These are phyloP conservation scores for Aulostomus chinensis DNA, from an alignment of 2,797 vertebrate genomes.

Conservation along the genomic window DNA sequence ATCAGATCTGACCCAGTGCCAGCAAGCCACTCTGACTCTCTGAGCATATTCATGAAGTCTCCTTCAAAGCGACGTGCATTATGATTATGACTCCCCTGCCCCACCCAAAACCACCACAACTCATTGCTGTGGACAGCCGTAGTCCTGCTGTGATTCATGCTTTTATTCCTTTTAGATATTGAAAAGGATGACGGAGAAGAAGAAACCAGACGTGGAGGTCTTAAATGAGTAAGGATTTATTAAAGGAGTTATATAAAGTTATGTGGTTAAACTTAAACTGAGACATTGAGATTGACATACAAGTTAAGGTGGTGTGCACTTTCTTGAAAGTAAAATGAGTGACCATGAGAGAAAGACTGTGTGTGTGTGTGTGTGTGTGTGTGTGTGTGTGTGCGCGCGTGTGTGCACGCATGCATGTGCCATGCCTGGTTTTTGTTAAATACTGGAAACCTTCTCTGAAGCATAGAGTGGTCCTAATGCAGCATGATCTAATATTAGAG, in stretches of 20 bases:
- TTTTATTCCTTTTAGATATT: conserved; percentile 56
- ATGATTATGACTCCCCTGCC: conserved; percentile 48
- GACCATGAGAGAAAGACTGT: too few species aligned
- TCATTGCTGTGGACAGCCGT: conserved; percentile 45
- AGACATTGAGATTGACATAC: too few species aligned
- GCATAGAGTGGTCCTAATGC: too few species aligned
- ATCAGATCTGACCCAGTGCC: conserved; percentile 62
- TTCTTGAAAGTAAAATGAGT: too few species aligned
- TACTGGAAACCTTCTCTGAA: too few species aligned
- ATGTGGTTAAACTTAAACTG: too few species aligned
- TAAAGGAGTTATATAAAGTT: too few species aligned
- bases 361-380: conserved; percentile 8
- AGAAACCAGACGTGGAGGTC: conserved; percentile 6
- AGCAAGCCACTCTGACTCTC: conserved; percentile 59
- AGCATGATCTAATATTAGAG: too few species aligned
- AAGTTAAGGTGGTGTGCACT: too few species aligned
- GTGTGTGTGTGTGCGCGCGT: conserved; percentile 9
- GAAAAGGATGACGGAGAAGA: neutral
- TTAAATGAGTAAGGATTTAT: too few species aligned
- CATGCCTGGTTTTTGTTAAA: too few species aligned
- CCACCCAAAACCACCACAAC: conserved; percentile 20
- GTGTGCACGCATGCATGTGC: conserved; percentile 8
- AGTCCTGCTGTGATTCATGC: conserved; percentile 57
- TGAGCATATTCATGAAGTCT: conserved; percentile 62
- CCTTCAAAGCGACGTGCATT: conserved; percentile 54